Base-by-base conservation (phyloP, 1,140 invertebrate species). In the Leguminivora glycinivorella region DNA sequence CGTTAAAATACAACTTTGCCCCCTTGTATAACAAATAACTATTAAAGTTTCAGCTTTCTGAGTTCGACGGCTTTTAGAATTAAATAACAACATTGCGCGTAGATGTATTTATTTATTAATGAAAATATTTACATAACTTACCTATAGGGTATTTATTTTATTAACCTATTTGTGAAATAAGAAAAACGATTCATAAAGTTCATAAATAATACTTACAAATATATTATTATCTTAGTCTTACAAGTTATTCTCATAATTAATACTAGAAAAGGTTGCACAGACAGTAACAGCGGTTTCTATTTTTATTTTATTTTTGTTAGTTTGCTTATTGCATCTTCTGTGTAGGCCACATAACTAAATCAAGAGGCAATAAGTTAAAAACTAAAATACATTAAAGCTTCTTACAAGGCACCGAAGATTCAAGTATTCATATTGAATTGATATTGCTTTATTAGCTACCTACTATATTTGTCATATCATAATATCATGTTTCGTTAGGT, bases 31-130 rank as follows among this genome's bases (percentile, higher is more conserved):
- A n/a, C n/a, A n/a, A n/a, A n/a, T n/a, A n/a, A n/a, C n/a, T 40
- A 40, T 10, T 47, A 19, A 19, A 17, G 4, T 19, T 52, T 10
- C 19, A 22, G 19, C 12, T 38, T 38, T 14, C 34, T 38, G 34
- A 38, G 9, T 38, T 38, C 10, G 34, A 38, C 2, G 10, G 2
- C 1, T 52, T 22, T 19, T 22, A 52, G 7, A 52, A 52, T 22
- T 6, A 52, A 52, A 52, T 52, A 52, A 1, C 2, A 7, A 19
- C 22, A n/a, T 52, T 22, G 19, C 47, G 5, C 6, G 19, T 19
- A 52, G 19, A 6, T 52, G 19, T 52, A 52, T 22, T 52, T 52
- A 52, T 52, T 31, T 52, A 52, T 52, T 52, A 52, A 52, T 52
- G 22, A 22, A 52, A 52, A 52, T 22, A 52, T 52, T 52, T 52